Base-by-base conservation (phyloP, 2,888 invertebrate genomes). In the Linnaemya vulpina region DNA sequence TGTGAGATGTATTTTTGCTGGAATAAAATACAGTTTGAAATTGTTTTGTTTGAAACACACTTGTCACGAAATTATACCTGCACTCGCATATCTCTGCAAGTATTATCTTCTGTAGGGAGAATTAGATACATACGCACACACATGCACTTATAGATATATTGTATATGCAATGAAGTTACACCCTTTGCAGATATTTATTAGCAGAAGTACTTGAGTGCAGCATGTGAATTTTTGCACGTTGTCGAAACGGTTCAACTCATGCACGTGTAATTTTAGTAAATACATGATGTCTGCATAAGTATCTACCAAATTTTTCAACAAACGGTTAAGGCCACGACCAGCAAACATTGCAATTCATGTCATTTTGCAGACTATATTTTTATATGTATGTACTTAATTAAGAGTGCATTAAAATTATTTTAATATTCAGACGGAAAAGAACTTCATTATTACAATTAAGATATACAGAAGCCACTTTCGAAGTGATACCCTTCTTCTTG, bases 121-220 rank as follows among this genome's bases (percentile, higher is more conserved):
- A 9, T 1, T 38, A 13, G 13, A 20, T 20, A 20, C 22, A 25
- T 25, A 3, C 13, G 38, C 43, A 9, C 15, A n/a, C 10, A 38
- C 65, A 22, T 25, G 1, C 65, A n/a, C 51, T 38, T 73, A 25
- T 62, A 35, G 53, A 13, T 25, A 8, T 10, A n/a, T 9, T n/a
- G 5, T n/a, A 4, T 15, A 65, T 22, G 20, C 10, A 17, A 38
- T 65, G 13, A 2, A 77, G 77, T 58, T 76, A 80, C 75, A 71
- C 79, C 82, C 70, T 76, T 71, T 82, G 70, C 82, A 83, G 76
- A 83, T 13, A 40, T 11, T 11, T 40, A 40, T 65, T 22, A 70
- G 11, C 76, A 83, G 68, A 71, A 49, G 25, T 9, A 71, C 10
- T 11, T 40, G n/a, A 49, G 51, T 60, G 51, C 9, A 49, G 71